These are phyloP conservation scores for Sterrhoptilus dennistouni DNA, from an alignment of 2,113 vertebrate species.

Conservation along the genomic window DNA sequence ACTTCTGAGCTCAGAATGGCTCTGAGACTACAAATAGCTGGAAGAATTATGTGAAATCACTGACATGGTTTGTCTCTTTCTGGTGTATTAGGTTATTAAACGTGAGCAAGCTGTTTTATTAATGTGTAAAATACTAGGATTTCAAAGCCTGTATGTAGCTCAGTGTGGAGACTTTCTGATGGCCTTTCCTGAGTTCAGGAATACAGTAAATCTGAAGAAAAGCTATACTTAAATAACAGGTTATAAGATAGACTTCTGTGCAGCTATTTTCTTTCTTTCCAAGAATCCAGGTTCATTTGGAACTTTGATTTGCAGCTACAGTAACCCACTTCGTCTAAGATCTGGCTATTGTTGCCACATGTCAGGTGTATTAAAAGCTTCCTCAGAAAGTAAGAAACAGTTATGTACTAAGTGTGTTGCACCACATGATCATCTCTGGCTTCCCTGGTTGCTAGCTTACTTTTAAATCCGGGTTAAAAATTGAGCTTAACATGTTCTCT, in stretches of 20 bases:
- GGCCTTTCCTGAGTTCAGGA: neutral
- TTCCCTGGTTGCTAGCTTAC: neutral
- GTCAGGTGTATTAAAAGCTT: slow-evolving; percentile 15
- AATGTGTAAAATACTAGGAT: neutral
- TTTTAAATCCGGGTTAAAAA: neutral
- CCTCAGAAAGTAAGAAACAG: neutral
- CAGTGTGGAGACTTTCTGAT: neutral
- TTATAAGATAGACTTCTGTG: neutral
- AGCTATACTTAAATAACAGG: neutral
- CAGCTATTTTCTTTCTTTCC: neutral
- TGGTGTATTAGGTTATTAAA: neutral
- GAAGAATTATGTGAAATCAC: neutral
- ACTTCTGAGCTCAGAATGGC: neutral
- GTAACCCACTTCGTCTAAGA: neutral
- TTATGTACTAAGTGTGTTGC: neutral
- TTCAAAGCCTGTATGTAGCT: neutral
- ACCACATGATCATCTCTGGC: neutral
- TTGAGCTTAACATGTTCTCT: neutral
- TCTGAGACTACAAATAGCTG: neutral
- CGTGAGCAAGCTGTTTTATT: neutral
- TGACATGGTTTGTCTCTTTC: neutral
- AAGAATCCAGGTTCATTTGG: neutral
- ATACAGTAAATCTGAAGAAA: neutral
- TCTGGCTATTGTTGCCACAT: slow-evolving; percentile 3
- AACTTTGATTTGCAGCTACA: neutral